Percentiles rank a stretch among this genome's conserved stretches.
Evolutionary conservation across 2,113 vertebrate genomes (phyloP).

Genomic region (Epinephelus fuscoguttatus): DNA sequence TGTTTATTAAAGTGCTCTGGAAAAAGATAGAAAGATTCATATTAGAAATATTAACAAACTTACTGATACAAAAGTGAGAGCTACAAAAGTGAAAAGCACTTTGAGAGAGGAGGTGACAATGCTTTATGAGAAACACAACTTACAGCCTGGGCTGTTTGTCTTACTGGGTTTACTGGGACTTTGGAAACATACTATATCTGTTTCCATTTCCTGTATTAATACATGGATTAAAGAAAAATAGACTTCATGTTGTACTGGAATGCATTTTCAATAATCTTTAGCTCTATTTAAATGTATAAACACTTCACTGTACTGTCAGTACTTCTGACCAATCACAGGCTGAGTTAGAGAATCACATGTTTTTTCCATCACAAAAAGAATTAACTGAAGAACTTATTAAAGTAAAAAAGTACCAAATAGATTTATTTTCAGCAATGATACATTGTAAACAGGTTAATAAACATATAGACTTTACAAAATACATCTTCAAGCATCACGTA

Average conservation of each 20-base stretch:
- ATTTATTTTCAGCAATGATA: conserved; percentile 68
- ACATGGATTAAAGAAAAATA: background rate
- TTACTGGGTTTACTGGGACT: background rate
- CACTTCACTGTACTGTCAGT: background rate
- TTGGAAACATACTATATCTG: background rate
- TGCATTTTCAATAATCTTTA: conserved; percentile 4
- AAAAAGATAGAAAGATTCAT: conserved; percentile 78
- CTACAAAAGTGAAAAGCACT: conserved; percentile 68
- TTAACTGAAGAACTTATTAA: conserved; percentile 26
- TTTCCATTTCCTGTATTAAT: background rate
- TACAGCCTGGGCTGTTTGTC: background rate
- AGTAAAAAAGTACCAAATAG: conserved; percentile 68
- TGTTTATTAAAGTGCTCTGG: conserved; percentile 90
- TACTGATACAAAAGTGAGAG: conserved; percentile 65
- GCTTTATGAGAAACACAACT: conserved; percentile 37
- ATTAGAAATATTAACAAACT: conserved; percentile 82
- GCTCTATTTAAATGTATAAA: background rate
- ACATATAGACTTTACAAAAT: conserved; percentile 70
- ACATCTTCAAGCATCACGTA: conserved; percentile 57
- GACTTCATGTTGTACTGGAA: background rate
- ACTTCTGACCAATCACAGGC: background rate
- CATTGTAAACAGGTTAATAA: conserved; percentile 74
- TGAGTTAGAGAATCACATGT: background rate
- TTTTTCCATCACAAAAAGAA: conserved; percentile 11
- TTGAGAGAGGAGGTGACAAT: conserved; percentile 21